These are phyloP conservation scores for Picathartes gymnocephalus DNA, from an alignment of 2,113 vertebrate species.

Conservation along the genomic window DNA sequence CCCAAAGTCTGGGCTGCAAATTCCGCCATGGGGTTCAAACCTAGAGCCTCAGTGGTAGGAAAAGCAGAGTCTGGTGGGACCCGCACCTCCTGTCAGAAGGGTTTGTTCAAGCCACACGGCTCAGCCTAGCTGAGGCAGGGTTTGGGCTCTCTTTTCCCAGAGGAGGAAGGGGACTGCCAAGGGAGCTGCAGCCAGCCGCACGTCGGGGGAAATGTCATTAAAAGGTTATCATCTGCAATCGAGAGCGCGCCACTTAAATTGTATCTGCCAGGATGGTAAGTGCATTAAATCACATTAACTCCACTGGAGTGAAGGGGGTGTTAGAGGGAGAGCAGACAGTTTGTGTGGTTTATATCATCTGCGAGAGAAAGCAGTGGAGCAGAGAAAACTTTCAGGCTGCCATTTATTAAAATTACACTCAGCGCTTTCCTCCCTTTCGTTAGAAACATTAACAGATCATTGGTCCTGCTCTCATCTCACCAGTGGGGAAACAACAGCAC, in stretches of 20 bases:
- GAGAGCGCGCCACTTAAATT: neutral
- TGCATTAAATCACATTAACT: slow-evolving; percentile 25
- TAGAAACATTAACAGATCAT: slow-evolving; percentile 20
- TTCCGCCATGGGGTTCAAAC: neutral
- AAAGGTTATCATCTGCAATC: neutral
- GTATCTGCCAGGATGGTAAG: neutral
- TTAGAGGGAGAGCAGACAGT: neutral
- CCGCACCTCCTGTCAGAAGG: neutral
- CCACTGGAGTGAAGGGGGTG: neutral
- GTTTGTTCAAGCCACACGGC: neutral
- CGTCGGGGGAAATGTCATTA: neutral
- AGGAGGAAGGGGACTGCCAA: neutral
- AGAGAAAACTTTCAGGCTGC: neutral
- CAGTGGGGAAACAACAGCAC: neutral
- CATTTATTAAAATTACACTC: slow-evolving; percentile 50
- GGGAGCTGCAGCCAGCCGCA: neutral
- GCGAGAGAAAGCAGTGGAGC: neutral
- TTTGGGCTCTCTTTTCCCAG: neutral
- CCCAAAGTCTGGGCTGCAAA: neutral
- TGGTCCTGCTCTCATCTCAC: neutral
- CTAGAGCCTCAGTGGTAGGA: neutral
- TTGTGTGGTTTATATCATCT: neutral
- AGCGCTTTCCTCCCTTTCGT: neutral
- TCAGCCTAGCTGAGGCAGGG: neutral
- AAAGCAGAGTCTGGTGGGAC: neutral